Evolutionary conservation across 2,888 invertebrate species (phyloP).

Genomic region (Itoplectis maculator): DNA sequence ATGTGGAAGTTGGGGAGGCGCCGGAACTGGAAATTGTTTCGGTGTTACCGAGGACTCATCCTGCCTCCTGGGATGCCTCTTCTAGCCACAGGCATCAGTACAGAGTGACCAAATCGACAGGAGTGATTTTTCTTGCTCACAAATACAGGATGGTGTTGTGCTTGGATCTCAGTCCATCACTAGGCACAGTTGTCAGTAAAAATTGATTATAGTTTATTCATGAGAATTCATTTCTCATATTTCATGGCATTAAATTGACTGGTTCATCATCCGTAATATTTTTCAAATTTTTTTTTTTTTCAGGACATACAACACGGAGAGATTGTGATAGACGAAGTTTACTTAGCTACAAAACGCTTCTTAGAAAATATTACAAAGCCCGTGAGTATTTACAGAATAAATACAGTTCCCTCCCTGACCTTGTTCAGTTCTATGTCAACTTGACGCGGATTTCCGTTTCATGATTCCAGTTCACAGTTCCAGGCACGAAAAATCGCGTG

Average conservation of each 20-base stretch:
- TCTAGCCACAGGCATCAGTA: conserved; percentile 85
- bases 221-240: neutral
- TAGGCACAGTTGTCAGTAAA: conserved; percentile 88
- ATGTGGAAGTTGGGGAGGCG: conserved; percentile 82
- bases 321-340: conserved; percentile 88
- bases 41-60: conserved; percentile 86
- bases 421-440: conserved; percentile 10
- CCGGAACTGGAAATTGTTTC: conserved; percentile 88
- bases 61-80: conserved; percentile 85
- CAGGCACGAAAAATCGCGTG: conserved; percentile 87
- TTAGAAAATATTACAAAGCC: conserved; percentile 86
- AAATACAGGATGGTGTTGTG: conserved; percentile 91
- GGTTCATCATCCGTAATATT: neutral
- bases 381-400: conserved; percentile 81
- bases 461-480: conserved; percentile 87
- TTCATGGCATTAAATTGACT: neutral
- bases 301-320: conserved; percentile 87
- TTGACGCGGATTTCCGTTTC: conserved; percentile 18
- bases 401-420: neutral
- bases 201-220: neutral
- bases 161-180: conserved; percentile 92
- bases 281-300: conserved; percentile 51
- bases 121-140: conserved; percentile 89
- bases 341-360: conserved; percentile 86
- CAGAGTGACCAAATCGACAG: conserved; percentile 86